Evolutionary conservation across 2,888 invertebrate species (phyloP), one percentile per base, ranked within the genome.

Genomic region (Pseudoips prasinana): DNA sequence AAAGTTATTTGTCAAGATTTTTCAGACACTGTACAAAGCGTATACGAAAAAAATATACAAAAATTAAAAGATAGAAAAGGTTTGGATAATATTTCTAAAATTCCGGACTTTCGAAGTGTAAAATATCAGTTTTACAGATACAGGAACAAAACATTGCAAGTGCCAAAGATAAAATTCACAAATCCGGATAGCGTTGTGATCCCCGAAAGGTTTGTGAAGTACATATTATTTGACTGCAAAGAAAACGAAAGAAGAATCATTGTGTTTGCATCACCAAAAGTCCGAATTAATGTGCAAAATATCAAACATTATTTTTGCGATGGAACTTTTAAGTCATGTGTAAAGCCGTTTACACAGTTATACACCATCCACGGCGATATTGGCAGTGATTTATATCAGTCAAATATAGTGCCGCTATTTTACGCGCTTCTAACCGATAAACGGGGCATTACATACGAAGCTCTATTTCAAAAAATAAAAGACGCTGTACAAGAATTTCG

Each of bases 361-460:
- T 41, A 37, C 29, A 37, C 33, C 14, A 41, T 38, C 17, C 34
- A 38, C 11, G 38, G 41, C 32, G 29, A 33, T 29, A 29, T 36
- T 23, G 36, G 33, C 10, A 36, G 25, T 20, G 25, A 25, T 32
- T 18, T 22, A 29, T 22, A 36, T 17, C 10, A 29, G 14, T 35
- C 40, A 18, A 36, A 37, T 18, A 29, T 31, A 22, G 30, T 30
- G 24, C 37, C 33, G 10, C 29, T 37, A 32, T 41, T 41, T 33
- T 41, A 41, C 20, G 26, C 18, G 26, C 32, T 36, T 17, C 29
- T 41, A 3, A 25, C 23, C n/a, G 32, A 41, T 33, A 36, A 41
- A 41, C 29, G 31, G 20, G 28, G 26, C 28, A 23, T 4, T n/a
- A 28, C 32, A 29, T 40, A 36, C 19, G 25, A 32, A 33, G 23